These are phyloP conservation scores for Bombus soroeensis DNA, from an alignment of 1,140 invertebrate species.

Conservation along the genomic window DNA sequence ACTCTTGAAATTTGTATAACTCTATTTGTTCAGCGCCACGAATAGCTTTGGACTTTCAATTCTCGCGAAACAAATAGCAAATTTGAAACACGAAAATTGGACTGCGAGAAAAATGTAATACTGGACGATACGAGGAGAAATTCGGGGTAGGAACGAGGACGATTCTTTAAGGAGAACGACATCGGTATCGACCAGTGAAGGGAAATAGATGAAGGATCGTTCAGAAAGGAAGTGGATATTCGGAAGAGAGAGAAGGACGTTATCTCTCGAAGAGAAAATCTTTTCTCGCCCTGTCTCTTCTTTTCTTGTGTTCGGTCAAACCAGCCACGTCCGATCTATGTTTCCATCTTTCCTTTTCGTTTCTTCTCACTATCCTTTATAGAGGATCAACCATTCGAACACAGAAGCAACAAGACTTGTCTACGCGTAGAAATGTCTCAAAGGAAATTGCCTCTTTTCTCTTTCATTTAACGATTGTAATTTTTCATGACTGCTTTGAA, in stretches of 20 bases:
- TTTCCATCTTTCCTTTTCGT: conserved; percentile 26
- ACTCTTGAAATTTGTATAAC: neutral
- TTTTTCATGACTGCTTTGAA: neutral
- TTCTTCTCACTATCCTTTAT: neutral
- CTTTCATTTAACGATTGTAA: neutral
- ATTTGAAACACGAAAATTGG: neutral
- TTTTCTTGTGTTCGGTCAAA: conserved; percentile 7
- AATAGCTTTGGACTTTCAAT: neutral
- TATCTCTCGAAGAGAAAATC: conserved; percentile 3
- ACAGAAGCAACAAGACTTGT: neutral
- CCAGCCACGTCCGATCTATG: conserved; percentile 23
- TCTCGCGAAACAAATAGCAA: conserved; percentile 4
- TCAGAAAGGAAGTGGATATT: conserved; percentile 7
- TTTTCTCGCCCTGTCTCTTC: neutral
- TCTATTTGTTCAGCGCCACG: neutral
- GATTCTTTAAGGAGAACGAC: conserved; percentile 1
- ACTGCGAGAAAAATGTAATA: neutral
- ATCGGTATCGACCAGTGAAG: neutral
- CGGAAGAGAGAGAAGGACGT: neutral
- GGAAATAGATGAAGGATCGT: conserved; percentile 10
- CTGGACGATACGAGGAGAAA: conserved; percentile 1
- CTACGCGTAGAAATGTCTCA: neutral
- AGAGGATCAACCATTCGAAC: neutral
- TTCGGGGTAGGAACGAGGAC: neutral
- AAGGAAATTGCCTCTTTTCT: neutral